Evolutionary conservation across 23 tunicate species (phyloP).

Genomic region (Corella eumyota): DNA sequence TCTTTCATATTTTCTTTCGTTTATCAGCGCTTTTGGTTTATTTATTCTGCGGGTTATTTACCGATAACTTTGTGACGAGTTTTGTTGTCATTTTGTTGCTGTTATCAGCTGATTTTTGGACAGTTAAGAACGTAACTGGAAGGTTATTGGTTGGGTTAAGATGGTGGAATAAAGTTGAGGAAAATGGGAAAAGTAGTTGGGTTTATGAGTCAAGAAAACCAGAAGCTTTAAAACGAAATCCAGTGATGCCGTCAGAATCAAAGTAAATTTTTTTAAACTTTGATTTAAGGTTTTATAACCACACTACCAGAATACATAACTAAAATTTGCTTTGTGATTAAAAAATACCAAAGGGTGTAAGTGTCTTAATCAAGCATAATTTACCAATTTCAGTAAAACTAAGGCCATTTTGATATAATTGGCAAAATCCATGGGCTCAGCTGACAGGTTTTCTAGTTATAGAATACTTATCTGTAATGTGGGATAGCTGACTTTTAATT

Average conservation of each 20-base stretch:
- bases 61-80: slow-evolving; percentile 64
- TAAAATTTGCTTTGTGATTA: no score
- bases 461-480: no score
- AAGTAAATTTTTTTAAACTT: no score
- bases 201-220: slow-evolving; percentile 59
- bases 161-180: slow-evolving; percentile 86
- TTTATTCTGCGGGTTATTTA: slow-evolving; percentile 56
- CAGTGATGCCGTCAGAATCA: slow-evolving; percentile 69
- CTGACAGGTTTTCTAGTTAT: no score
- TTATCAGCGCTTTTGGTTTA: slow-evolving; percentile 51
- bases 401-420: not conserved
- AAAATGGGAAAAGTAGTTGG: slow-evolving; percentile 84
- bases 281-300: no score
- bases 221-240: slow-evolving; percentile 45
- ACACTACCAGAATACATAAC: no score
- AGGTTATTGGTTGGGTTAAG: slow-evolving; percentile 80
- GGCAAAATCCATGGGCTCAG: no score
- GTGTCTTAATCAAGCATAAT: not conserved
- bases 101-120: slow-evolving; percentile 86
- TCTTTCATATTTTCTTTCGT: slow-evolving; percentile 73
- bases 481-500: no score
- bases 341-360: not conserved
- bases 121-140: slow-evolving; percentile 81
- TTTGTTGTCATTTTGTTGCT: slow-evolving; percentile 70
- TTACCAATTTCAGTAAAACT: not conserved